Evolutionary conservation across 2,888 invertebrate species (phyloP).

Genomic region (Noctua comes): DNA sequence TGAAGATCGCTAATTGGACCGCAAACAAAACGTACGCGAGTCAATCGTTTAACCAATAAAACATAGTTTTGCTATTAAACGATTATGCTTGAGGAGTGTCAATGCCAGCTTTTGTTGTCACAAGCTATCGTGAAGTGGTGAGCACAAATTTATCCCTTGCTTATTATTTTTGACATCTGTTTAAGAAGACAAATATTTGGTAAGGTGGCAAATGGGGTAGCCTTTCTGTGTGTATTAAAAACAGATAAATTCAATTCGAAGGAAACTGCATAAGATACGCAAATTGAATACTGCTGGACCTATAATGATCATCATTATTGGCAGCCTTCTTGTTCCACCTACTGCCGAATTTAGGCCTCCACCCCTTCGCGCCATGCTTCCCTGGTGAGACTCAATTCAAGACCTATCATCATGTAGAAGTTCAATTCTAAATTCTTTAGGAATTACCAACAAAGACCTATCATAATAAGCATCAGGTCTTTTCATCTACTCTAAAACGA

Average conservation of each 20-base stretch:
- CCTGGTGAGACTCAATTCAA: neutral
- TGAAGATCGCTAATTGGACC: slow-evolving; percentile 66
- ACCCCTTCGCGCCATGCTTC: neutral
- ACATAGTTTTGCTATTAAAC: slow-evolving; percentile 67
- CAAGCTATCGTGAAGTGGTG: slow-evolving; percentile 23
- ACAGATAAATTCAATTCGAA: neutral
- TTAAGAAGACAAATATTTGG: slow-evolving; percentile 12
- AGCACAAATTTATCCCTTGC: slow-evolving; percentile 25
- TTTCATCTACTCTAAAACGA: neutral
- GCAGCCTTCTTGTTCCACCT: neutral
- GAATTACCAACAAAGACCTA: neutral
- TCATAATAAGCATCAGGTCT: neutral
- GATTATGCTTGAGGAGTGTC: slow-evolving; percentile 46
- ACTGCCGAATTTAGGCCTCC: neutral
- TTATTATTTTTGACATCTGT: slow-evolving; percentile 28
- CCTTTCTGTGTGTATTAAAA: slow-evolving; percentile 9
- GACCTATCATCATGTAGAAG: neutral
- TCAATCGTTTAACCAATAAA: slow-evolving; percentile 57
- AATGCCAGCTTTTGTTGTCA: slow-evolving; percentile 49
- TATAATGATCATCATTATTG: neutral
- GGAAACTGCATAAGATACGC: neutral
- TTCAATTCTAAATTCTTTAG: neutral
- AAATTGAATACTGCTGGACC: neutral
- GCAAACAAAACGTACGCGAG: slow-evolving; percentile 65
- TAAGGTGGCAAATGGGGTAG: slow-evolving; percentile 4